These are phyloP conservation scores for Panorpa germanica DNA, from an alignment of 2,888 invertebrate species.

Conservation along the genomic window DNA sequence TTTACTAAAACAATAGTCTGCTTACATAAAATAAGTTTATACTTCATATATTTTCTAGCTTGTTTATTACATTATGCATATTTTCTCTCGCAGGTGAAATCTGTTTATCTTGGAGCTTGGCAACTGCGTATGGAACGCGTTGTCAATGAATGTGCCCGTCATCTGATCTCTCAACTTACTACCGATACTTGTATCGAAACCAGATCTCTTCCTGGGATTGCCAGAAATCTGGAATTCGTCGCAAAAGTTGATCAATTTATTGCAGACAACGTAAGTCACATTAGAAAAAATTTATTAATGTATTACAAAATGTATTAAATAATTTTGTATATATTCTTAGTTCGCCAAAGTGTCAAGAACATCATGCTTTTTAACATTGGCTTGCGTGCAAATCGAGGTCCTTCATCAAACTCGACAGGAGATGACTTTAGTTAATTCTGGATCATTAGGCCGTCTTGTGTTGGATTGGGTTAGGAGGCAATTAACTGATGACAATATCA, in stretches of 20 bases:
- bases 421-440: slow-evolving; percentile 35
- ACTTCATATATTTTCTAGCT: neutral
- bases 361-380: slow-evolving; percentile 23
- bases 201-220: slow-evolving; percentile 38
- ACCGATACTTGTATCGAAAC: slow-evolving; percentile 36
- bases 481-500: slow-evolving; percentile 19
- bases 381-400: slow-evolving; percentile 52
- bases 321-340: slow-evolving; percentile 21
- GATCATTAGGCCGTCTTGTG: slow-evolving; percentile 39
- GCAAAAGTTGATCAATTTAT: slow-evolving; percentile 50
- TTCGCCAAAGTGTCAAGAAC: slow-evolving; percentile 35
- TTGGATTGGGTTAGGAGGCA: slow-evolving; percentile 39
- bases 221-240: slow-evolving; percentile 36
- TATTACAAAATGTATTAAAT: slow-evolving; percentile 4
- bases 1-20: too few species aligned
- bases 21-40: too few species aligned
- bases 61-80: slow-evolving; percentile 8
- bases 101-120: slow-evolving; percentile 63
- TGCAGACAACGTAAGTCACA: slow-evolving; percentile 36
- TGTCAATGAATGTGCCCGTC: slow-evolving; percentile 49
- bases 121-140: slow-evolving; percentile 58
- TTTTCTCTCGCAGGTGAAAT: slow-evolving; percentile 34
- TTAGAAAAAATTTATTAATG: slow-evolving; percentile 6
- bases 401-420: slow-evolving; percentile 52
- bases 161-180: slow-evolving; percentile 43